Percentiles rank a stretch among this genome's conserved stretches.
Conservation (phyloP, 2,888 invertebrate species). For the Spisula subtruncata region DNA sequence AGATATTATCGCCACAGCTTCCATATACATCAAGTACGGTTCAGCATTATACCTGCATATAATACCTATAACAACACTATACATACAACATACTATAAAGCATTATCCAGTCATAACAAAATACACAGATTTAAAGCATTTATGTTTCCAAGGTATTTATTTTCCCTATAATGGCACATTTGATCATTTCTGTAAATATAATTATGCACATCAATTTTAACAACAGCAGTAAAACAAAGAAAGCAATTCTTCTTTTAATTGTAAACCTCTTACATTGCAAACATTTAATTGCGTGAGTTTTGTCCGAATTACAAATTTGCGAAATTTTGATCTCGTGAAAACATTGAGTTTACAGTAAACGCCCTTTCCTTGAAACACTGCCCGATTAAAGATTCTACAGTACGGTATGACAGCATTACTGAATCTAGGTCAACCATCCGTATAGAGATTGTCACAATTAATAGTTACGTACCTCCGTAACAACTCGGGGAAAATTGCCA, state of each 20-base stretch:
- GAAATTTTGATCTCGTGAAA: too few species aligned
- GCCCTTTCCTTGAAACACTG: conserved; percentile 30
- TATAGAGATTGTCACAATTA: conserved; percentile 38
- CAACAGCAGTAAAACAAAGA: too few species aligned
- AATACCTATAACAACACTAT: conserved; percentile 1
- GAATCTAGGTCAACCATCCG: conserved; percentile 44
- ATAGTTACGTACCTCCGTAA: conserved; percentile 30
- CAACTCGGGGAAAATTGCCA: conserved; percentile 27
- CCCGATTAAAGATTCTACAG: conserved; percentile 18
- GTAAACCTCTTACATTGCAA: too few species aligned
- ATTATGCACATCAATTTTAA: too few species aligned
- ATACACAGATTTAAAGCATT: neutral
- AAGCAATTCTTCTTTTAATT: too few species aligned
- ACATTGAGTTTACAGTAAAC: neutral
- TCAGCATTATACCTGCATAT: neutral
- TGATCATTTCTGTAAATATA: too few species aligned
- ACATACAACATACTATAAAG: neutral
- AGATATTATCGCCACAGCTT: neutral
- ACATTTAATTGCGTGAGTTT: too few species aligned
- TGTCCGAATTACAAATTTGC: too few species aligned
- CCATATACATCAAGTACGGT: neutral
- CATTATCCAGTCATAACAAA: conserved; percentile 16
- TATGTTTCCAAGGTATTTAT: too few species aligned
- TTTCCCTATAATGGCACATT: too few species aligned
- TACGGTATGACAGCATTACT: neutral